Conservation (phyloP, 2,797 vertebrate genomes). For the Malurus leucopterus region DNA sequence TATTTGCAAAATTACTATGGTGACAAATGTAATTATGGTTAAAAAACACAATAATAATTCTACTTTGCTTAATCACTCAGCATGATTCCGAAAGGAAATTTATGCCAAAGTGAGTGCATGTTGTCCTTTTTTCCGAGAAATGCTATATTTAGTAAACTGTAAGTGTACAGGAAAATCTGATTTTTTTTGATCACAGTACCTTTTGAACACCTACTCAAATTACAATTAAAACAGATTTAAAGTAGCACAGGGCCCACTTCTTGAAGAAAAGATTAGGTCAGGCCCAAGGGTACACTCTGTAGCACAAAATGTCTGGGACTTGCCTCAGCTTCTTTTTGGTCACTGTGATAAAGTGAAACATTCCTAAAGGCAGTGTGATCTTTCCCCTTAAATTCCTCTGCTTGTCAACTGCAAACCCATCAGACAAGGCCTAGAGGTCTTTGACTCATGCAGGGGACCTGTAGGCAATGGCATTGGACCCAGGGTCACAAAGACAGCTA, state of each 20-base stretch:
- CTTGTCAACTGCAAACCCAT: not conserved
- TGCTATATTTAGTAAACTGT: not conserved
- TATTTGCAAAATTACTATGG: slow-evolving; percentile 55
- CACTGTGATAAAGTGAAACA: not conserved
- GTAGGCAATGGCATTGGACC: not conserved
- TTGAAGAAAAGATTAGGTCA: not conserved
- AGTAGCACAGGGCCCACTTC: not conserved
- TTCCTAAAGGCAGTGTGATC: not conserved
- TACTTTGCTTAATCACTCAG: slow-evolving; percentile 39
- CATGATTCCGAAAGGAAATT: not conserved
- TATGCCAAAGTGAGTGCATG: not conserved
- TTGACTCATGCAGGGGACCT: not conserved
- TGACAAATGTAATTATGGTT: slow-evolving; percentile 12
- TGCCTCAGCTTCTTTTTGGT: not conserved
- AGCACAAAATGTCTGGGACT: not conserved
- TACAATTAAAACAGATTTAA: not conserved
- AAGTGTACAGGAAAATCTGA: not conserved
- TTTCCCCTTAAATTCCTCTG: not conserved
- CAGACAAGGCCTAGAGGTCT: not conserved
- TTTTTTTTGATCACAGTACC: not conserved
- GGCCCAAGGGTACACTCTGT: not conserved
- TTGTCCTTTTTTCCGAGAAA: not conserved
- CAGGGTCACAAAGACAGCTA: not conserved
- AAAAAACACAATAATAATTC: slow-evolving; percentile 4
- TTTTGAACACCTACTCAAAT: not conserved